Evolutionary conservation across 1,140 invertebrate species (phyloP), one percentile per base, ranked within the genome.

Genomic region (Ostrea edulis): DNA sequence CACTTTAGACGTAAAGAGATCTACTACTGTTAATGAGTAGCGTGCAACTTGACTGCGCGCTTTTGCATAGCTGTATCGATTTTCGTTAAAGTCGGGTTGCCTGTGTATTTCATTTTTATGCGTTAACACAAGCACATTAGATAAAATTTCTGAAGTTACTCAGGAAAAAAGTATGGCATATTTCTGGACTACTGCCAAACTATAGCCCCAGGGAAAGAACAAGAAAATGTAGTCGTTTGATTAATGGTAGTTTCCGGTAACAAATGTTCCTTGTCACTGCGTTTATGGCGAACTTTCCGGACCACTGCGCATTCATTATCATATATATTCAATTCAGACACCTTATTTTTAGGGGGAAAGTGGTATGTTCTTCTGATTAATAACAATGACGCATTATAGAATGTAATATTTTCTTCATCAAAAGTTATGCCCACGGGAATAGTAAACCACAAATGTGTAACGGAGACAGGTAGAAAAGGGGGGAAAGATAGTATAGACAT

Each of bases 181-280:
- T 77, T 77, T 77, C 25, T 77, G 68, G 68, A 77, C 68, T 25
- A 4, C 68, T 77, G 68, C 68, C 68, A 77, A 77, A 25, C 25
- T 77, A 77, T 77, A 29, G 68, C 68, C 68, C 17, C 25, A 25
- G 68, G 68, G 68, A 77, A 35, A 22, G 68, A 25, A 77, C 68
- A 35, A 35, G 29, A 29, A 25, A 35, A 77, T 77, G 68, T 25
- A 77, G 35, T 35, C 25, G 29, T 77, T 12, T 77, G 68, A 77
- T 77, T 77, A 77, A 77, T 77, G 68, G 35, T 77, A 77, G 68
- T 77, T 77, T 77, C 68, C 68, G 68, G 68, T 77, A 29, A 77
- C 68, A 77, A 77, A 77, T 77, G 68, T 77, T 29, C 68, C 68
- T 25, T 77, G 68, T 77, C 68, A 77, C 29, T 29, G 25, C 22